These are phyloP conservation scores for Harlomillsia oculata DNA, from an alignment of 1,140 invertebrate species.

Conservation along the genomic window DNA sequence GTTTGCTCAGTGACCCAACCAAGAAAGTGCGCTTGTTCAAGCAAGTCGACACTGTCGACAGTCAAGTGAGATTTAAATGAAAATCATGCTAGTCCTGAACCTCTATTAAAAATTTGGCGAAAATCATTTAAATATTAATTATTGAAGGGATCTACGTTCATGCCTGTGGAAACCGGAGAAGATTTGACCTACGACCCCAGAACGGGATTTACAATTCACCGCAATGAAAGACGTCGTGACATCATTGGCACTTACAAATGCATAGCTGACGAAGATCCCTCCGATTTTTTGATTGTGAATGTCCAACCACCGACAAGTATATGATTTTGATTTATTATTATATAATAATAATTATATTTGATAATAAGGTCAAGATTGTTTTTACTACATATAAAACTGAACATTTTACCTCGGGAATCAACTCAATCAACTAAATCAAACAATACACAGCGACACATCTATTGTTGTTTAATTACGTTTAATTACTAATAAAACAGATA, in stretches of 20 bases:
- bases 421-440: too few relatives aligned
- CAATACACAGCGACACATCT: neutral
- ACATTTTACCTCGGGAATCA: too few relatives aligned
- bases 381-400: too few relatives aligned
- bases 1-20: slow-evolving; percentile 8
- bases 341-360: neutral
- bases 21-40: neutral
- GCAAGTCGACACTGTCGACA: too few relatives aligned
- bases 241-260: slow-evolving; percentile 14
- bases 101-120: too few relatives aligned
- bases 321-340: neutral
- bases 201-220: slow-evolving; percentile 5
- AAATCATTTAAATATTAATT: too few relatives aligned
- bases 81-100: too few relatives aligned
- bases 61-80: too few relatives aligned
- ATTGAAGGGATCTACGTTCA: neutral
- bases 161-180: neutral
- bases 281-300: slow-evolving; percentile 4
- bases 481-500: neutral
- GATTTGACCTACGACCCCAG: slow-evolving; percentile 3
- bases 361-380: neutral
- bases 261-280: neutral
- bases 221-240: neutral
- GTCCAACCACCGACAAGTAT: slow-evolving; percentile 6
- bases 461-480: neutral